phyloP scores from a whole-genome alignment of 2,113 vertebrate genomes.

The Pseudorhombus dupliciocellatus region DNA sequence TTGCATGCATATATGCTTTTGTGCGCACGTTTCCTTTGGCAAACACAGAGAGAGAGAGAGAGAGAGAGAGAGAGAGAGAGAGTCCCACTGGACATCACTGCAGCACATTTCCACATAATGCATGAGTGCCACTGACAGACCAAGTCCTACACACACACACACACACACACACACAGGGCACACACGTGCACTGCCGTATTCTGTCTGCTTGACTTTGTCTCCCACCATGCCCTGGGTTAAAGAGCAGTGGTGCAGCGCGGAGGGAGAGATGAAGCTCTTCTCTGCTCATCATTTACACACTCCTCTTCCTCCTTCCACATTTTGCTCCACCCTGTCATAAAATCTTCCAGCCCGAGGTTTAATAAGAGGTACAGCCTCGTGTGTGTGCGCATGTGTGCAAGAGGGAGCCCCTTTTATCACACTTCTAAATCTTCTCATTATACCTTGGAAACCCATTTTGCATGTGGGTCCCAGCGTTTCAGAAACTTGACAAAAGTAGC shows the following conservation, averaged over 20 bases:
- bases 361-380: slow-evolving; percentile 10
- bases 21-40: slow-evolving; percentile 43
- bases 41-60: not conserved
- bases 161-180: slow-evolving; percentile 13
- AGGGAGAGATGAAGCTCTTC: slow-evolving; percentile 42
- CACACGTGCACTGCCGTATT: slow-evolving; percentile 26
- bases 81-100: slow-evolving; percentile 39
- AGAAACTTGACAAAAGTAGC: not conserved
- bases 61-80: slow-evolving; percentile 22
- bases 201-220: slow-evolving; percentile 75
- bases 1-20: slow-evolving; percentile 38
- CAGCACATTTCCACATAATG: slow-evolving; percentile 55
- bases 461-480: not conserved
- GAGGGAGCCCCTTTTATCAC: not conserved
- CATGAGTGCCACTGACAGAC: slow-evolving; percentile 54
- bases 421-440: not conserved
- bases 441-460: not conserved
- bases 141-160: slow-evolving; percentile 22
- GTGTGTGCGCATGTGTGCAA: not conserved
- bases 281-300: slow-evolving; percentile 42
- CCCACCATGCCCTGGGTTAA: slow-evolving; percentile 69
- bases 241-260: slow-evolving; percentile 51
- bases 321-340: slow-evolving; percentile 42
- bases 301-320: slow-evolving; percentile 6
- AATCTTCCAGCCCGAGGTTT: slow-evolving; percentile 29